Conservation (phyloP, 2,888 invertebrate genomes). For the Neocrepidodera transversa region DNA sequence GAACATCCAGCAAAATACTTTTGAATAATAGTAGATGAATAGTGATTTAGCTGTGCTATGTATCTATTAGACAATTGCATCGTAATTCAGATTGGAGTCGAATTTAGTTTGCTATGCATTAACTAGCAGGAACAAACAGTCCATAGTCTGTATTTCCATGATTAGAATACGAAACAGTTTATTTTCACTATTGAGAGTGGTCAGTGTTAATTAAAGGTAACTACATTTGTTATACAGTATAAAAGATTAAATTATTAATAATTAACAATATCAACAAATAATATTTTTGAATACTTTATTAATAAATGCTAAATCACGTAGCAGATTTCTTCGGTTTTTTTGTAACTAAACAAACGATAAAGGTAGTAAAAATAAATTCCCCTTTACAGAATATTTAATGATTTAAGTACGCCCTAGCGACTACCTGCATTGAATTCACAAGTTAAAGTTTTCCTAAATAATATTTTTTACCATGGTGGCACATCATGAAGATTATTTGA, state of each 20-base stretch:
- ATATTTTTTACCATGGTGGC: constrained; percentile 11
- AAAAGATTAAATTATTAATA: no score
- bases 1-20: constrained; percentile 6
- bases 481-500: constrained; percentile 33
- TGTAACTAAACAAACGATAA: no score
- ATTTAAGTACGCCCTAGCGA: constrained; percentile 3
- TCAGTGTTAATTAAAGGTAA: not conserved
- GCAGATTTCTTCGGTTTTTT: no score
- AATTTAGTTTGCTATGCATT: constrained; percentile 23
- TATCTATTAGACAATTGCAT: constrained; percentile 20
- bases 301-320: no score
- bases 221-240: not conserved
- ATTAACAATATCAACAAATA: no score
- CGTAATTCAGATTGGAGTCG: constrained; percentile 22
- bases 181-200: constrained; percentile 11
- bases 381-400: not conserved
- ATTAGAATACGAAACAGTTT: constrained; percentile 20
- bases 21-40: constrained; percentile 1
- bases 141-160: constrained; percentile 18
- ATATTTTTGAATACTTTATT: no score
- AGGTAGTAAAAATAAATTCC: no score
- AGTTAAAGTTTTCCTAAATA: constrained; percentile 21
- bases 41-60: constrained; percentile 12
- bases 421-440: constrained; percentile 15
- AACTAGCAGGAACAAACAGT: constrained; percentile 22